Base-by-base conservation (phyloP, 2,797 vertebrate species). In the Iguana delicatissima region DNA sequence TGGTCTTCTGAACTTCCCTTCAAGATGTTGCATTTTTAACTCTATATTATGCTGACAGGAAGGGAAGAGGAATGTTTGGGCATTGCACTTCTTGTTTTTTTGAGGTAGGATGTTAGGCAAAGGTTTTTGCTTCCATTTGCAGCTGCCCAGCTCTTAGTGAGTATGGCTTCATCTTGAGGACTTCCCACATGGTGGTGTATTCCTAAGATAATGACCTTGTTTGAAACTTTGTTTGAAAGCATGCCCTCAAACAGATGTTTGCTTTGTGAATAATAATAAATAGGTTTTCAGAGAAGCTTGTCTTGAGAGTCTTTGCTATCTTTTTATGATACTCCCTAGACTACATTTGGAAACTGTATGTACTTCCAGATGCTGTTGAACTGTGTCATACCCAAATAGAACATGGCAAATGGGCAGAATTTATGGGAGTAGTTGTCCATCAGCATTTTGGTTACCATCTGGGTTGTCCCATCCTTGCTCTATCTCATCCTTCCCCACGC, bases 221-320 rank as follows among this genome's bases (percentile, higher is more conserved):
- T 46, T 46, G 42, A 46, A 35, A 35, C 20, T 7, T n/a, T 50
- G 42, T 55, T 89, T n/a, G 55, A 84, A 79, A 73, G 22, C 18
- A 38, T 74, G 69, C 91, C 89, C 90, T 81, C 50, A 88, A 92
- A 92, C 69, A 18, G 52, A n/a, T 81, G 57, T 91, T 93, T 90
- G 67, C 92, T 93, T 94, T 84, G 94, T 95, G 92, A 89, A 91
- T 90, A 94, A 94, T 92, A 86, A 62, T 89, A 90, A 87, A 94
- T 69, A 72, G 73, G 84, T 81, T 79, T 93, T 86, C 18, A 64
- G 52, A 91, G 83, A 92, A 92, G 89, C 81, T 64, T 91, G 87
- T 79, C 89, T 72, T 86, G 90, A 85, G 90, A 95, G 91, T 83
- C 90, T 64, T 87, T 91, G 38, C 89, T 91, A 92, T 91, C 85